These are phyloP conservation scores for Euphydryas editha DNA, from an alignment of 2,888 invertebrate genomes.

Conservation along the genomic window DNA sequence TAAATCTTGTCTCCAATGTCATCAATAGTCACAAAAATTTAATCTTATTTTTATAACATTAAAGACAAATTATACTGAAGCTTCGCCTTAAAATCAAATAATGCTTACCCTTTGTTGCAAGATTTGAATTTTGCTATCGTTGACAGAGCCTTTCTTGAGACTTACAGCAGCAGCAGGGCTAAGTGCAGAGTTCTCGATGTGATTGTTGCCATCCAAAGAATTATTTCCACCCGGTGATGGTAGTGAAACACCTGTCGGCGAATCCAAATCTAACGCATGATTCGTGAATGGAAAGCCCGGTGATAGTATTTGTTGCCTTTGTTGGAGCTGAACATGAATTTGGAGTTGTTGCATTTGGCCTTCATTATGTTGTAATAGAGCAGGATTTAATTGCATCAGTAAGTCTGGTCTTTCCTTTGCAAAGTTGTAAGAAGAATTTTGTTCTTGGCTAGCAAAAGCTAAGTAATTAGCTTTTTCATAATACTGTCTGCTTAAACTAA, in stretches of 20 bases:
- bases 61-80: slow-evolving; percentile 72
- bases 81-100: slow-evolving; percentile 84
- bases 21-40: slow-evolving; percentile 46
- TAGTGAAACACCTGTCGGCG: slow-evolving; percentile 89
- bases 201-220: slow-evolving; percentile 86
- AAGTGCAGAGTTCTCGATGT: slow-evolving; percentile 84
- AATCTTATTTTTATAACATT: slow-evolving; percentile 55
- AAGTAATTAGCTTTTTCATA: slow-evolving; percentile 80
- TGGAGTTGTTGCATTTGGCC: slow-evolving; percentile 86
- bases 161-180: slow-evolving; percentile 88
- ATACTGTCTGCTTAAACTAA: slow-evolving; percentile 84
- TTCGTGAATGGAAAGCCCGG: slow-evolving; percentile 86
- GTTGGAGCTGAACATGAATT: slow-evolving; percentile 88
- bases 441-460: slow-evolving; percentile 77
- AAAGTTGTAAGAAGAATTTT: slow-evolving; percentile 84
- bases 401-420: slow-evolving; percentile 85
- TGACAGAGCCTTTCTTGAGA: slow-evolving; percentile 85
- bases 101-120: slow-evolving; percentile 95
- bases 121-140: slow-evolving; percentile 85
- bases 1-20: slow-evolving; percentile 62
- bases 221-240: slow-evolving; percentile 91
- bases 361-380: slow-evolving; percentile 80
- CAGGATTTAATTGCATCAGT: slow-evolving; percentile 83
- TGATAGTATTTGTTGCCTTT: slow-evolving; percentile 84
- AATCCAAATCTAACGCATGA: slow-evolving; percentile 88